phyloP scores from a whole-genome alignment of 2,113 vertebrate species.

The Stegostoma tigrinum region DNA sequence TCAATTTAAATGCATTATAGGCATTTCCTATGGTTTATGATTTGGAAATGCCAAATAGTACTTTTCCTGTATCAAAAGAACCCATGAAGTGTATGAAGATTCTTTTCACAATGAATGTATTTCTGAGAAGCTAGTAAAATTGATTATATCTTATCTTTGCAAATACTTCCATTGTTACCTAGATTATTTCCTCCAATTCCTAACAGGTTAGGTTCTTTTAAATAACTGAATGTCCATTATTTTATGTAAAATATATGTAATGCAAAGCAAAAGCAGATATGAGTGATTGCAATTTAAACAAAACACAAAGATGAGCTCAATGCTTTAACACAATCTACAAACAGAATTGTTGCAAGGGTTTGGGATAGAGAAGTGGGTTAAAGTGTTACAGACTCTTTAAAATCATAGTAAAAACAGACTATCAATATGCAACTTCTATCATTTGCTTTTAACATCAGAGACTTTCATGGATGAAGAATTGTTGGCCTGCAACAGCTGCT shows the following conservation, averaged over 20 bases:
- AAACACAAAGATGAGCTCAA: not conserved
- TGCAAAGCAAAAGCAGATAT: too few species aligned
- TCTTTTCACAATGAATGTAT: not conserved
- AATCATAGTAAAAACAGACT: too few species aligned
- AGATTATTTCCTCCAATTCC: not conserved
- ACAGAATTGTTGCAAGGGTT: not conserved
- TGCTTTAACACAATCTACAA: not conserved
- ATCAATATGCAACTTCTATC: too few species aligned
- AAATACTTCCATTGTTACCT: not conserved
- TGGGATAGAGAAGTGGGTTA: not conserved
- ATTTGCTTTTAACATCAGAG: too few species aligned
- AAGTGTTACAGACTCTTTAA: not conserved
- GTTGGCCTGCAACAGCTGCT: too few species aligned
- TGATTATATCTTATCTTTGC: not conserved
- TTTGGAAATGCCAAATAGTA: not conserved
- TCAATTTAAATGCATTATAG: not conserved
- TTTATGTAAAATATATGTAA: not conserved
- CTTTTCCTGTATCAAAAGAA: not conserved
- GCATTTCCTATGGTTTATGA: not conserved
- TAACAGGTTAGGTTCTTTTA: not conserved
- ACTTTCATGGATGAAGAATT: too few species aligned
- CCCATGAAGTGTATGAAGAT: not conserved
- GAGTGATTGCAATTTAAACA: not conserved
- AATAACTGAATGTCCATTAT: not conserved
- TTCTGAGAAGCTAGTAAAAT: not conserved